Evolutionary conservation across 2,113 vertebrate genomes (phyloP), one percentile per base, ranked within the genome.

Genomic region (Sinocyclocheilus maitianheensis): DNA sequence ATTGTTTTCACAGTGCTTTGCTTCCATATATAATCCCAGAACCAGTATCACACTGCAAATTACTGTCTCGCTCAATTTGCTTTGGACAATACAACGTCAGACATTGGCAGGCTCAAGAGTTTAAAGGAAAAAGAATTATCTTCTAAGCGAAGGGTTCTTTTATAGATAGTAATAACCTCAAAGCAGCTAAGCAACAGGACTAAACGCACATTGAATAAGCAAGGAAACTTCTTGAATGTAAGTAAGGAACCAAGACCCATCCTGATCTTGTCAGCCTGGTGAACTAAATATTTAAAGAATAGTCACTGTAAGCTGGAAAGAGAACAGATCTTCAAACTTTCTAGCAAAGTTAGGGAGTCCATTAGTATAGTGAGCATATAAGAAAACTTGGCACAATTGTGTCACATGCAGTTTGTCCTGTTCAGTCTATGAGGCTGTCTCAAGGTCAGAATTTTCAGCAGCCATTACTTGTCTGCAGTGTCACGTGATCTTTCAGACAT

Each of bases 21-120:
- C 22, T 72, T 60, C 62, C 63, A 72, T 72, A 72, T 37, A 62
- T 81, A 81, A 75, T 46, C 13, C 55, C 77, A 76, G 72, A 84
- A 84, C 37, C 81, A 81, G 63, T 65, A 86, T 86, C 69, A 77
- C 22, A 8, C 51, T 81, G 65, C 14, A 24, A 24, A 79, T 80
- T 58, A 43, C 72, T 83, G 18, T 60, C 22, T 84, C 7, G 26
- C 46, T 53, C 26, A 43, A 18, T 84, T 75, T 84, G 20, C 18
- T 60, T 74, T 74, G 69, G 69, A 74, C 30, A 74, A 18, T 58
- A 74, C 6, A 22, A 16, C 13, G 65, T 83, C 11, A 74, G 51
- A 83, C 48, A 24, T 74, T 74, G 30, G 69, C 69, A 82, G 46
- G 18, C 5, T 12, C 22, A 22, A 22, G 24, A 51, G 63, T 10